Base-by-base conservation (phyloP, 2,888 invertebrate species). In the Panzeria rudis region DNA sequence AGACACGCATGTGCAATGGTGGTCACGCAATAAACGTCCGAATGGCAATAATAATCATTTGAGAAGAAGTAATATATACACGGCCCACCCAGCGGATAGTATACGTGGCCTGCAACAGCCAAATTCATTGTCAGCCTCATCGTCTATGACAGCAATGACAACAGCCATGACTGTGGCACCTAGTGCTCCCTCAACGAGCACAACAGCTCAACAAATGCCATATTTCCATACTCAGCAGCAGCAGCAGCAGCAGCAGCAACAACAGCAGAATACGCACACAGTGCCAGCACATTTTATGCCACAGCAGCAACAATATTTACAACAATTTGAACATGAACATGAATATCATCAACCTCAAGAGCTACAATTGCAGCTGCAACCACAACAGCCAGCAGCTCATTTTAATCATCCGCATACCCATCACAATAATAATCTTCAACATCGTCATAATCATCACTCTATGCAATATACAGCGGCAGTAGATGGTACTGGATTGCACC, bases 1-100 rank as follows among this genome's bases (percentile, higher is more conserved):
- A 92, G 92, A 92, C 88, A 92, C 92, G 84, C 92, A 92, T 88
- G 92, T 92, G 87, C 92, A 92, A 86, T 92, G 92, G 92, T 92
- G 92, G 92, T 92, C 92, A 87, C 92, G 92, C 87, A 92, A 92
- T 88, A 92, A 92, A 86, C 92, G 92, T 59, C 89, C 89, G 72
- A 89, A 89, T 87, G 89, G 88, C 87, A 90, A 91, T 88, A 92
- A 92, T 89, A 92, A 92, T 80, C 92, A 92, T 88, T 88, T 92
- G 87, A 89, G 92, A 78, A 88, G 92, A 64, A 92, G 92, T 89
- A 92, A 92, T 87, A 92, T 92, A 71, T 92, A 92, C 71, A 92
- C 92, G 56, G 91, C 92, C 29, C 92, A 92, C 88, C 92, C 92
- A 83, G 92, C 92, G 66, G 92, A 92, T 82, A 92, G 92, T 77